A percentile compares a stretch with the other conserved stretches of the same genome.
These are phyloP conservation scores for Drosophila prolongata DNA, from an alignment of 2,888 invertebrate species.

Conservation along the genomic window DNA sequence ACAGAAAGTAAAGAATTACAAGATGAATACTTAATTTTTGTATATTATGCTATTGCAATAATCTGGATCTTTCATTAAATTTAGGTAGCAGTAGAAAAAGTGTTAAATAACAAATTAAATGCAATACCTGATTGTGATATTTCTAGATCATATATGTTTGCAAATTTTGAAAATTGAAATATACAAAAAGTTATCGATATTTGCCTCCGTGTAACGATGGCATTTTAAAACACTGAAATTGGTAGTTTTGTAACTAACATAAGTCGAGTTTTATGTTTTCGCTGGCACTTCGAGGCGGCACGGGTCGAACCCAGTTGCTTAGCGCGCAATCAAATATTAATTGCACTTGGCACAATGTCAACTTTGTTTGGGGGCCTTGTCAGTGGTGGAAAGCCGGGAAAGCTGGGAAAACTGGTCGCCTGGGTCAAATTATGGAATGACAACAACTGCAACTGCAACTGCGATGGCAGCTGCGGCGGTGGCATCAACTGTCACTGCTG, in stretches of 20 bases:
- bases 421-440: slow-evolving; percentile 56
- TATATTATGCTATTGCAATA: no score
- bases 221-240: background rate
- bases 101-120: no score
- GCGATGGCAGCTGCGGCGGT: slow-evolving; percentile 20
- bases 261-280: slow-evolving; percentile 13
- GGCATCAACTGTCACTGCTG: slow-evolving; percentile 36
- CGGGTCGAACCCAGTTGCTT: slow-evolving; percentile 38
- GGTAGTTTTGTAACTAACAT: background rate
- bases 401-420: slow-evolving; percentile 19
- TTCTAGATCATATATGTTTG: no score
- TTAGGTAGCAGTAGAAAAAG: no score
- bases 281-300: slow-evolving; percentile 25
- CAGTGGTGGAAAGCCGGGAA: slow-evolving; percentile 11
- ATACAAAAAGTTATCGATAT: no score
- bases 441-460: slow-evolving; percentile 20
- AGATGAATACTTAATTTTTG: no score
- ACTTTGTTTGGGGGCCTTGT: slow-evolving; percentile 52
- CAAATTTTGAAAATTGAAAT: no score
- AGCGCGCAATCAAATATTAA: slow-evolving; percentile 55
- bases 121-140: no score
- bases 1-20: background rate
- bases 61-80: no score
- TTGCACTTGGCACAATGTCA: slow-evolving; percentile 64
- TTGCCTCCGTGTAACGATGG: background rate